Percentiles rank a stretch among this genome's conserved stretches.
phyloP scores from a whole-genome alignment of 2,797 vertebrate species.

The Lagodon rhomboides region DNA sequence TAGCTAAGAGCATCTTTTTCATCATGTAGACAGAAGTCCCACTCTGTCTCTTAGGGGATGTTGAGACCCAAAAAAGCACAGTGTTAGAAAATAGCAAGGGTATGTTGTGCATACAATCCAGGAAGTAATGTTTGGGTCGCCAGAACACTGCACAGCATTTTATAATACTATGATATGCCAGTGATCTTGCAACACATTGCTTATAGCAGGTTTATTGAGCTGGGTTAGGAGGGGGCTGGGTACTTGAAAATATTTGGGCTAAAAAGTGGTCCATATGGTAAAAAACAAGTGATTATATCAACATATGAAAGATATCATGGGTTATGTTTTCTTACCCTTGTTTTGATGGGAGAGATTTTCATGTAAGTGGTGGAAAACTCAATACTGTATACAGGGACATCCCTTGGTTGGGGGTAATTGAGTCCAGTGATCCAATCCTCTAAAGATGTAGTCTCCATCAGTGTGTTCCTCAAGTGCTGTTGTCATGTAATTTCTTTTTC shows the following conservation, averaged over 20 bases:
- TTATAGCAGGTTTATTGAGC: not conserved
- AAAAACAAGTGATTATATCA: not conserved
- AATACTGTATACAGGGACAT: not conserved
- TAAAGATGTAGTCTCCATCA: not conserved
- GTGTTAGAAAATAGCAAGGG: not conserved
- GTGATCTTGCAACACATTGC: not conserved
- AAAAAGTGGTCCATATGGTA: no score
- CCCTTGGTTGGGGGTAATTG: not conserved
- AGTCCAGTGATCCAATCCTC: slow-evolving; percentile 1
- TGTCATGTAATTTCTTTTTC: slow-evolving; percentile 11
- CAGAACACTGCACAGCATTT: not conserved
- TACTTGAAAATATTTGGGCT: no score
- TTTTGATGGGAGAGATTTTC: not conserved
- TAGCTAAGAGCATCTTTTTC: slow-evolving; percentile 11
- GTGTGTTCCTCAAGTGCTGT: slow-evolving; percentile 2
- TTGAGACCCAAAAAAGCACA: slow-evolving; percentile 8
- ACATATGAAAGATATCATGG: not conserved
- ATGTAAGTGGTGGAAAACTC: not conserved
- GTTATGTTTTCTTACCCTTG: not conserved
- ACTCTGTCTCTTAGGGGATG: not conserved
- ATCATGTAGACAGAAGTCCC: not conserved
- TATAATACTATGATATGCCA: not conserved
- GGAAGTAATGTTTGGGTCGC: slow-evolving; percentile 4
- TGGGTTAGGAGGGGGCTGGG: not conserved
- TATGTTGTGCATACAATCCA: not conserved